Conservation (phyloP, 2,113 vertebrate genomes). For the Eretmochelys imbricata region DNA sequence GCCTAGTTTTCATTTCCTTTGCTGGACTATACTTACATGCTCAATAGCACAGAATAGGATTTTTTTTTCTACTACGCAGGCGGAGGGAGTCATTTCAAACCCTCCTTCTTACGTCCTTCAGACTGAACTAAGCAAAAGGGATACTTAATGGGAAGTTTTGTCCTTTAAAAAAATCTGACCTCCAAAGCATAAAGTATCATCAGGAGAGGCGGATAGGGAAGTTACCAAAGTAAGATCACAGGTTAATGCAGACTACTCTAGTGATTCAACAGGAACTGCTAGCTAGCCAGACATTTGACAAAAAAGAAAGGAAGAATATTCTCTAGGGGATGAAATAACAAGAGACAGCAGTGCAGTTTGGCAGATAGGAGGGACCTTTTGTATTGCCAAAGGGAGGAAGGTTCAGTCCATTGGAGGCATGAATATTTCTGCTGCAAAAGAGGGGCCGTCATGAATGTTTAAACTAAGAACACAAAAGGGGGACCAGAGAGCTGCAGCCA, state of each 20-base stretch:
- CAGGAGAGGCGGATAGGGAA: background rate
- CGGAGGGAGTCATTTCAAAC: background rate
- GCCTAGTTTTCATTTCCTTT: fast-evolving
- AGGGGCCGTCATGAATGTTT: background rate
- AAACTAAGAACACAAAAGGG: background rate
- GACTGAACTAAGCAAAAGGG: fast-evolving
- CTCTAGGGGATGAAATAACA: background rate
- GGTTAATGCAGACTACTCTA: background rate
- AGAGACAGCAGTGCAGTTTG: background rate
- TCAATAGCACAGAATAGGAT: fast-evolving
- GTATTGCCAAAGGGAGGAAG: background rate
- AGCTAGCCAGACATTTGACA: fast-evolving
- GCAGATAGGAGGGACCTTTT: background rate
- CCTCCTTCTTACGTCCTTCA: fast-evolving
- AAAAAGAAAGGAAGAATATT: background rate
- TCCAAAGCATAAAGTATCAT: background rate
- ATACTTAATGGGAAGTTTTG: fast-evolving
- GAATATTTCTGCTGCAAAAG: background rate
- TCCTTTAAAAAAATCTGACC: background rate
- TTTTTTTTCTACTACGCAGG: fast-evolving
- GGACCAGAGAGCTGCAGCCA: fast-evolving
- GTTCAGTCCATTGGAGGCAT: fast-evolving
- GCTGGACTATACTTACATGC: background rate
- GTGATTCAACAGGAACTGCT: background rate
- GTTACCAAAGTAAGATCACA: fast-evolving